Evolutionary conservation across 2,888 invertebrate genomes (phyloP), one percentile per base, ranked within the genome.

Genomic region (Eupithecia subumbrata): DNA sequence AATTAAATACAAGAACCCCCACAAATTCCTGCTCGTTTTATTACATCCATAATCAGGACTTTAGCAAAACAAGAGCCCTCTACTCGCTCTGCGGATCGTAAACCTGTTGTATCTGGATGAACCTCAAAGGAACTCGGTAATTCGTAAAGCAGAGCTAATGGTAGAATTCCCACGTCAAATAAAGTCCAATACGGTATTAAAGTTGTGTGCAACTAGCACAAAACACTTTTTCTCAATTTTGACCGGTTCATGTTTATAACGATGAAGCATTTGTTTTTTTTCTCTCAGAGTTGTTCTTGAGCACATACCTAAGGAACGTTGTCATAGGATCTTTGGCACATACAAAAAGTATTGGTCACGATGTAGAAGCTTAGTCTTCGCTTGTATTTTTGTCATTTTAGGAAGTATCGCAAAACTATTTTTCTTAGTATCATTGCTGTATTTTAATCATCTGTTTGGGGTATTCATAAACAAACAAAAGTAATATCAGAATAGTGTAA

Each of bases 51-150:
- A 85, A 85, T 84, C 82, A 83, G 77, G 79, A 79, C 79, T 79
- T 71, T 79, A 78, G 82, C 82, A 81, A 84, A 84, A 82, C 79
- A 81, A 82, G 79, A 76, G 76, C 78, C 74, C 78, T 80, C 78
- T 75, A 76, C 78, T 79, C 78, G 76, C 79, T 80, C 78, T 56
- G 80, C 73, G 74, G 77, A 78, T 82, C 86, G 81, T 85, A 85
- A 87, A 86, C 87, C 84, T 85, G 86, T 87, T 87, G 86, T 86
- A 83, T 82, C 79, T 79, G 81, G 73, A 72, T 81, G 78, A 82
- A 81, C 81, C 83, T 83, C 83, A 84, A 84, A 84, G 83, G 82
- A 82, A 82, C 81, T 82, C 80, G 75, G 60, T 75, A 72, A 80
- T 82, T 80, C 66, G 40, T 67, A 71, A 67, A 30, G 1, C 63